phyloP scores from a whole-genome alignment of 2,888 invertebrate species.

The Eristalinus aeneus region DNA sequence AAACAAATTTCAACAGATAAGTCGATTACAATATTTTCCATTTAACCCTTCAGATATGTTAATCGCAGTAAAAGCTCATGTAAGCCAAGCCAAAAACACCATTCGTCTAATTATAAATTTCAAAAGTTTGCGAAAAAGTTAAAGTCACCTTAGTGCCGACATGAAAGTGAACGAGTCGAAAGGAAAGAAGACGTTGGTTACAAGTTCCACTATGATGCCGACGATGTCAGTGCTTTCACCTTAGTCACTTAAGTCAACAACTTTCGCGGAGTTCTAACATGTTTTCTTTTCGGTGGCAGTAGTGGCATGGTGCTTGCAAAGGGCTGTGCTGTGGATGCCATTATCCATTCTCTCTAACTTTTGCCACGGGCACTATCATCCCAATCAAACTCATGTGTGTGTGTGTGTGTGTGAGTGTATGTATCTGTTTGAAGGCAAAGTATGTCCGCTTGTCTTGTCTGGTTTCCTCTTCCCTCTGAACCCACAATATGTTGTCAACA shows the following conservation, averaged over 20 bases:
- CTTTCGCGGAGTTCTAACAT: slow-evolving; percentile 66
- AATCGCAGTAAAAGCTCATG: slow-evolving; percentile 39
- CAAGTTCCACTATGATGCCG: slow-evolving; percentile 53
- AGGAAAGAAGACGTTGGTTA: slow-evolving; percentile 54
- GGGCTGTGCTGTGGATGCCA: slow-evolving; percentile 50
- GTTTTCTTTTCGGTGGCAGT: slow-evolving; percentile 66
- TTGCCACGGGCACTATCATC: slow-evolving; percentile 25
- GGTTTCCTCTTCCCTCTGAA: background rate
- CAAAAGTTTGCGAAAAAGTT: slow-evolving; percentile 53
- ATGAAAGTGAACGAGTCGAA: slow-evolving; percentile 23
- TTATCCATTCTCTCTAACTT: slow-evolving; percentile 50
- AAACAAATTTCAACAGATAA: slow-evolving; percentile 14
- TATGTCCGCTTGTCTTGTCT: background rate
- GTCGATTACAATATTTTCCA: slow-evolving; percentile 36
- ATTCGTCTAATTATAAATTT: slow-evolving; percentile 68
- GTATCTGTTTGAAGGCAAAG: background rate
- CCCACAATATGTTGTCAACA: slow-evolving; percentile 65
- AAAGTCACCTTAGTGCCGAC: slow-evolving; percentile 62
- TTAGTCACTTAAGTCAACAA: slow-evolving; percentile 70
- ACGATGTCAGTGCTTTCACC: slow-evolving; percentile 53
- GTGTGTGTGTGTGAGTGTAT: background rate
- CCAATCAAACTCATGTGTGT: background rate
- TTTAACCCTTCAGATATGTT: slow-evolving; percentile 42
- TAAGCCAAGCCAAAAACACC: slow-evolving; percentile 55
- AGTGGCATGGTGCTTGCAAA: slow-evolving; percentile 36